Evolutionary conservation across 2,888 invertebrate species (phyloP).

Genomic region (Neoaliturus tenellus): DNA sequence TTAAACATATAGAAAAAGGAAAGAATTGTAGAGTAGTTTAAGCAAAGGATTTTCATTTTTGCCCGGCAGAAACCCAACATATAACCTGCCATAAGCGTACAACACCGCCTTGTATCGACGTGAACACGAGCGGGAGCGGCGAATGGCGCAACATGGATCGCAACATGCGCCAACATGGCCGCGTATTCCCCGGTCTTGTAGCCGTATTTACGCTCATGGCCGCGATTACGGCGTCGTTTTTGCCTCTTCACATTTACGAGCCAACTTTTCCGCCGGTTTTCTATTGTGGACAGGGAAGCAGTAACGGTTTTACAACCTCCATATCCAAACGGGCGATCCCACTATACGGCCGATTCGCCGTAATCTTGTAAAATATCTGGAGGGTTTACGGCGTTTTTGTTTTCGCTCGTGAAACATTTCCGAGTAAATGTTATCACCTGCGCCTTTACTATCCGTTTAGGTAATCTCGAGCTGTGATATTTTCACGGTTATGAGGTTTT

Average conservation of each 20-base stretch:
- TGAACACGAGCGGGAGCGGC: no score
- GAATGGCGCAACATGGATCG: no score
- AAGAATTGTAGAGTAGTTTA: no score
- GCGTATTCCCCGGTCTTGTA: background rate
- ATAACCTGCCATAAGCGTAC: no score
- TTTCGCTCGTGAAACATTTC: background rate
- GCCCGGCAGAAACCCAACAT: no score
- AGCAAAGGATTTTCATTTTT: no score
- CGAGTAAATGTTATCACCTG: background rate
- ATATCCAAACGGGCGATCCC: background rate
- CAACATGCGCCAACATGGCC: no score
- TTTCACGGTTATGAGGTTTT: background rate
- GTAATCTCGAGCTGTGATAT: background rate
- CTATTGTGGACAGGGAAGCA: background rate
- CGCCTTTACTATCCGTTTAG: background rate
- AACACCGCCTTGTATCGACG: no score
- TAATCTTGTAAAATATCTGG: background rate
- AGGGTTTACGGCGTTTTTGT: background rate
- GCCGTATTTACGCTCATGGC: background rate
- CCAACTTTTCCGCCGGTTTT: background rate
- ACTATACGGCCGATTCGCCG: background rate
- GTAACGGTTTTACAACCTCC: conserved; percentile 2
- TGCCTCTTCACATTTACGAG: background rate
- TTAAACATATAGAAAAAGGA: no score
- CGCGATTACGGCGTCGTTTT: background rate